Conservation (phyloP, 2,888 invertebrate species). For the Lepetodrilus schrolli region DNA sequence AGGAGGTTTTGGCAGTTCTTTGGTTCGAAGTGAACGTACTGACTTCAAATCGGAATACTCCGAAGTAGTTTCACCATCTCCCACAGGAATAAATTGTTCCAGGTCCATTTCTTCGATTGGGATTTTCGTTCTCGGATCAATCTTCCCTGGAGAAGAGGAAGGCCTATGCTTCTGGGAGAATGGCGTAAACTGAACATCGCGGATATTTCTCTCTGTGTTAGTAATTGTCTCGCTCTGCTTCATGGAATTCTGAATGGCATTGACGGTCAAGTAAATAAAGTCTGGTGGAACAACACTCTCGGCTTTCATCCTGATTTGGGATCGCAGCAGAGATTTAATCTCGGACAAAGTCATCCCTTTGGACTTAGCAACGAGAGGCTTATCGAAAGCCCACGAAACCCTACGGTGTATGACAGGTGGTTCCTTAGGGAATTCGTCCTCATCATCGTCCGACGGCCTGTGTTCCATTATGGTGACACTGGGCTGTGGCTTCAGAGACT, state of each 20-base stretch:
- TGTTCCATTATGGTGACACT: slow-evolving; percentile 58
- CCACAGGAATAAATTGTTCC: slow-evolving; percentile 52
- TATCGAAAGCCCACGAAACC: slow-evolving; percentile 74
- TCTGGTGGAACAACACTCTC: slow-evolving; percentile 70
- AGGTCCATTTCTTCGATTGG: slow-evolving; percentile 61
- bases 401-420: slow-evolving; percentile 55
- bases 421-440: slow-evolving; percentile 51
- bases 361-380: slow-evolving; percentile 58
- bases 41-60: slow-evolving; percentile 58
- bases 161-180: slow-evolving; percentile 53
- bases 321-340: slow-evolving; percentile 70
- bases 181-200: slow-evolving; percentile 31
- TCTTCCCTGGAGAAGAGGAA: slow-evolving; percentile 69
- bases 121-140: slow-evolving; percentile 70
- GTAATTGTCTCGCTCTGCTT: slow-evolving; percentile 57
- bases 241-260: slow-evolving; percentile 68
- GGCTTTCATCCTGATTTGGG: slow-evolving; percentile 70
- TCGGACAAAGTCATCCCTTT: slow-evolving; percentile 68
- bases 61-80: slow-evolving; percentile 50
- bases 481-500: slow-evolving; percentile 52
- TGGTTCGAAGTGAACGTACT: slow-evolving; percentile 51
- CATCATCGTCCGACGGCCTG: slow-evolving; percentile 45
- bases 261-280: slow-evolving; percentile 73
- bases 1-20: slow-evolving; percentile 47
- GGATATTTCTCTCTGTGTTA: slow-evolving; percentile 61